Evolutionary conservation across 1,140 invertebrate genomes (phyloP).

Genomic region (Bombus difficillimus): DNA sequence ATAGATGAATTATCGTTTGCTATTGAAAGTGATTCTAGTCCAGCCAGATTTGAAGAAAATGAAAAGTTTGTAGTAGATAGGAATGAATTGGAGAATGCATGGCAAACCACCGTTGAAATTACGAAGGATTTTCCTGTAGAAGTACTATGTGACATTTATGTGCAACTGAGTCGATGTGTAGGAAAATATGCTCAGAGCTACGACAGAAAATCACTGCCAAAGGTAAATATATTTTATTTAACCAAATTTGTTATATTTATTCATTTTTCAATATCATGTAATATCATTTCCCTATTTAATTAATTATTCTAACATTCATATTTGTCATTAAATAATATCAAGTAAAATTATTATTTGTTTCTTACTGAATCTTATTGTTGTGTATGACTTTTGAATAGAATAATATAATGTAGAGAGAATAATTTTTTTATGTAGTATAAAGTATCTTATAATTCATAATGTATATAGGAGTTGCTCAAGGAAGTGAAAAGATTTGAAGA

Average conservation of each 20-base stretch:
- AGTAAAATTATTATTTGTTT: constrained; percentile 2
- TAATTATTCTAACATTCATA: constrained; percentile 28
- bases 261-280: neutral
- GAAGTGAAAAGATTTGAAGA: constrained; percentile 78
- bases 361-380: neutral
- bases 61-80: constrained; percentile 84
- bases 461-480: constrained; percentile 79
- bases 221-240: constrained; percentile 77
- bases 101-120: constrained; percentile 83
- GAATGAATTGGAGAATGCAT: constrained; percentile 84
- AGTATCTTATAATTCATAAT: constrained; percentile 45
- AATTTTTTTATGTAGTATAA: constrained; percentile 14
- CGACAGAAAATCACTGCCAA: constrained; percentile 85
- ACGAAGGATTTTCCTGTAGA: constrained; percentile 84
- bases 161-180: constrained; percentile 84
- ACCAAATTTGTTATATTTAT: neutral
- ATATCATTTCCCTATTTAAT: neutral
- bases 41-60: constrained; percentile 74
- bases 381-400: neutral
- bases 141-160: constrained; percentile 85
- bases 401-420: neutral
- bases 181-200: constrained; percentile 81
- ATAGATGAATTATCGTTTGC: constrained; percentile 77
- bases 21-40: constrained; percentile 76
- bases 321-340: neutral